phyloP scores from a whole-genome alignment of 2,888 invertebrate genomes.

The Protophormia terraenovae region DNA sequence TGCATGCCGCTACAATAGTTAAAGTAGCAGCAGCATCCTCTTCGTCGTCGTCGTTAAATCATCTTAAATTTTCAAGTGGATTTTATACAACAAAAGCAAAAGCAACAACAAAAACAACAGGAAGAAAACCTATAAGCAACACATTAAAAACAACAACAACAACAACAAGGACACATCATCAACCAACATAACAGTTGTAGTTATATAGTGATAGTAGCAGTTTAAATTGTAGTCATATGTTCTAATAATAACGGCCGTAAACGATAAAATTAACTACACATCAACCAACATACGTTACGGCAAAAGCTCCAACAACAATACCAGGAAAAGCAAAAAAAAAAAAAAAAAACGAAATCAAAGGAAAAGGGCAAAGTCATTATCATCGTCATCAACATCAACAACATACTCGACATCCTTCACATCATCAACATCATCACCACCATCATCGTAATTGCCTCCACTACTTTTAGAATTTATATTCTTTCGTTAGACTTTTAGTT shows the following conservation, averaged over 20 bases:
- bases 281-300: neutral
- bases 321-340: neutral
- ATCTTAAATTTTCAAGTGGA: slow-evolving; percentile 52
- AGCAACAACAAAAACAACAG: neutral
- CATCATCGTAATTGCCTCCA: slow-evolving; percentile 39
- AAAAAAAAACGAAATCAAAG: neutral
- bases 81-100: slow-evolving; percentile 14
- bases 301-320: neutral
- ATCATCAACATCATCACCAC: neutral
- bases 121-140: neutral
- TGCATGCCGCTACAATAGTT: slow-evolving; percentile 37
- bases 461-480: neutral
- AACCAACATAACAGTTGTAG: slow-evolving; percentile 35
- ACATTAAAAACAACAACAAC: neutral
- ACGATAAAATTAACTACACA: slow-evolving; percentile 21
- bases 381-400: slow-evolving; percentile 41
- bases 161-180: slow-evolving; percentile 13
- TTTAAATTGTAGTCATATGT: slow-evolving; percentile 5
- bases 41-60: slow-evolving; percentile 39
- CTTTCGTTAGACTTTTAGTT: slow-evolving; percentile 8
- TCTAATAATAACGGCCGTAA: slow-evolving; percentile 9
- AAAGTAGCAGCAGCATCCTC: slow-evolving; percentile 16
- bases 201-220: slow-evolving; percentile 8
- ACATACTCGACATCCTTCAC: slow-evolving; percentile 17
- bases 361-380: slow-evolving; percentile 35